A percentile compares a stretch with the other conserved stretches of the same genome.
Evolutionary conservation across 2,797 vertebrate species (phyloP).

Genomic region (Hydrolagus colliei): DNA sequence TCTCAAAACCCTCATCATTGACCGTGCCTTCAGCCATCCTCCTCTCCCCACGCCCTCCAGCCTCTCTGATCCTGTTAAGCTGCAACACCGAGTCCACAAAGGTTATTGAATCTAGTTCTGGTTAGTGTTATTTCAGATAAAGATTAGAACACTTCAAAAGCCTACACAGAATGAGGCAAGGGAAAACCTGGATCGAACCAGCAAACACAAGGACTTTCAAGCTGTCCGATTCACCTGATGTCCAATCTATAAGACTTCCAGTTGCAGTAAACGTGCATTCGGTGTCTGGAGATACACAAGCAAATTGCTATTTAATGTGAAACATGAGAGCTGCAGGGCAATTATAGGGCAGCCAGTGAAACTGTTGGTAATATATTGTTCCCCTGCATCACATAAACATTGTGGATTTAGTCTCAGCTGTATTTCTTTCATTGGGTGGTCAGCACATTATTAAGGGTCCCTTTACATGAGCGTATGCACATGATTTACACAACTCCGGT

Average conservation of each 20-base stretch:
- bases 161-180: background rate
- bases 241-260: background rate
- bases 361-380: no score
- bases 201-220: background rate
- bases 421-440: no score
- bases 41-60: no score
- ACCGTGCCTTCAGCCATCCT: no score
- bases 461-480: no score
- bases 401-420: no score
- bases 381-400: no score
- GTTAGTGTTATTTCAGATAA: background rate
- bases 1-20: no score
- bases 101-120: background rate
- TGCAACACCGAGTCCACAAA: background rate
- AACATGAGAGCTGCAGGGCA: background rate
- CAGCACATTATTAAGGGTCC: no score
- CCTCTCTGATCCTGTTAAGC: background rate
- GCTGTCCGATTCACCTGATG: slow-evolving; percentile 1
- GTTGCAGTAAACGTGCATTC: background rate
- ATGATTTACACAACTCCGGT: no score
- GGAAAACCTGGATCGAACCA: background rate
- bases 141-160: background rate
- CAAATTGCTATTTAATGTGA: background rate
- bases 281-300: background rate
- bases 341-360: no score